phyloP scores from a whole-genome alignment of 2,888 invertebrate species.

The Seladonia tumulorum region DNA sequence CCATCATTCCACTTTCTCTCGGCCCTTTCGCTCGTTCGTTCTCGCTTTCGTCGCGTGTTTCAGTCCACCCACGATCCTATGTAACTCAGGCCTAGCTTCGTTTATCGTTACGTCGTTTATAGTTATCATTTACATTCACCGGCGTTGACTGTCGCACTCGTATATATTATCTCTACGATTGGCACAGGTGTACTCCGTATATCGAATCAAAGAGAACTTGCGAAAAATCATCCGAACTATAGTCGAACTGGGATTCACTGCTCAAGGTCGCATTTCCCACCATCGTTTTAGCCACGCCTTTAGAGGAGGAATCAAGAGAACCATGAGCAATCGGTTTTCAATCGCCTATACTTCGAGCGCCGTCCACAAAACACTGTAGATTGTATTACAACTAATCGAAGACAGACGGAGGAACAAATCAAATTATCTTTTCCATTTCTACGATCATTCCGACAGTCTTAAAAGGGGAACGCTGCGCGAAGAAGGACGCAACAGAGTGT shows the following conservation, averaged over 20 bases:
- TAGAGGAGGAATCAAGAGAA: not conserved
- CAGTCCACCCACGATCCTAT: constrained; percentile 31
- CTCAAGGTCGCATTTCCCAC: not conserved
- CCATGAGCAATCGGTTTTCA: not conserved
- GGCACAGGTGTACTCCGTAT: constrained; percentile 1
- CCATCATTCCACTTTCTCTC: constrained; percentile 5
- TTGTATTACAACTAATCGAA: not conserved
- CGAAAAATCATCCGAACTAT: not conserved
- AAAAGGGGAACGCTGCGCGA: not conserved
- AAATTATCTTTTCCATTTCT: not conserved
- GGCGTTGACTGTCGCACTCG: constrained; percentile 21
- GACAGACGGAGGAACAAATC: not conserved
- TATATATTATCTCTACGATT: not conserved
- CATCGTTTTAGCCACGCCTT: not conserved
- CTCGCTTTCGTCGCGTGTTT: constrained; percentile 10
- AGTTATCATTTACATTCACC: constrained; percentile 26
- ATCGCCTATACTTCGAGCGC: not conserved
- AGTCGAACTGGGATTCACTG: not conserved
- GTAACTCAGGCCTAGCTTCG: constrained; percentile 75
- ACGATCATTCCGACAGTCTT: not conserved
- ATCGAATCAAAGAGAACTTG: not conserved
- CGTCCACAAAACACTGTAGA: not conserved
- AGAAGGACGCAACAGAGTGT: not conserved
- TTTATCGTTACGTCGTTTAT: constrained; percentile 68
- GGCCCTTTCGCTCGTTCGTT: constrained; percentile 27